A percentile compares a stretch with the other conserved stretches of the same genome.
Evolutionary conservation across 2,888 invertebrate species (phyloP).

Genomic region (Morpho deidamia): DNA sequence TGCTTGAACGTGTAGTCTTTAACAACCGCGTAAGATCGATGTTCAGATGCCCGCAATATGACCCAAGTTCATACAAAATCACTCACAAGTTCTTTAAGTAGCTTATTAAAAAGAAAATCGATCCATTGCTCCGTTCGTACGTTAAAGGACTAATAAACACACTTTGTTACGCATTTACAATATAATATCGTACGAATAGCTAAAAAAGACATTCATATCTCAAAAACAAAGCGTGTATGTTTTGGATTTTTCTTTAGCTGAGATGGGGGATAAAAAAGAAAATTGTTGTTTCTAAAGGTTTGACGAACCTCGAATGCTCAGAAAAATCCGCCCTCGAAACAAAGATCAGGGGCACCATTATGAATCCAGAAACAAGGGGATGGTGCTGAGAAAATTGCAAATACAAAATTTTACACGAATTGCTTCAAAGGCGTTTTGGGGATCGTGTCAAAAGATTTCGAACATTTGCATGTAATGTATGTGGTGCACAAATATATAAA

Average conservation of each 20-base stretch:
- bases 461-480: constrained; percentile 12
- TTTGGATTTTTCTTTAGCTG: neutral
- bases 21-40: no score
- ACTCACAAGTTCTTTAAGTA: no score
- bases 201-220: no score
- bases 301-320: constrained; percentile 9
- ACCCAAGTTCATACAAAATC: no score
- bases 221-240: neutral
- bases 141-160: no score
- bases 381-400: constrained; percentile 3
- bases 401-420: constrained; percentile 11
- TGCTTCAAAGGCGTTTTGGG: neutral
- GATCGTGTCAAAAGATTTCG: constrained; percentile 1
- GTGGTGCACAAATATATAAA: no score
- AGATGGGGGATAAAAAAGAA: neutral
- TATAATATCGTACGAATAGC: no score
- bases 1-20: no score
- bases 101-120: no score
- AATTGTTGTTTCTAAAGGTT: constrained; percentile 2
- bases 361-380: constrained; percentile 6
- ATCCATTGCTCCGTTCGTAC: no score
- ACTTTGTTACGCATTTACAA: no score
- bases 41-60: no score
- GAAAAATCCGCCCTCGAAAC: constrained; percentile 12
- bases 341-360: constrained; percentile 14